A percentile compares a stretch with the other conserved stretches of the same genome.
phyloP scores from a whole-genome alignment of 2,113 vertebrate genomes.

The Hydrolagus affinis region DNA sequence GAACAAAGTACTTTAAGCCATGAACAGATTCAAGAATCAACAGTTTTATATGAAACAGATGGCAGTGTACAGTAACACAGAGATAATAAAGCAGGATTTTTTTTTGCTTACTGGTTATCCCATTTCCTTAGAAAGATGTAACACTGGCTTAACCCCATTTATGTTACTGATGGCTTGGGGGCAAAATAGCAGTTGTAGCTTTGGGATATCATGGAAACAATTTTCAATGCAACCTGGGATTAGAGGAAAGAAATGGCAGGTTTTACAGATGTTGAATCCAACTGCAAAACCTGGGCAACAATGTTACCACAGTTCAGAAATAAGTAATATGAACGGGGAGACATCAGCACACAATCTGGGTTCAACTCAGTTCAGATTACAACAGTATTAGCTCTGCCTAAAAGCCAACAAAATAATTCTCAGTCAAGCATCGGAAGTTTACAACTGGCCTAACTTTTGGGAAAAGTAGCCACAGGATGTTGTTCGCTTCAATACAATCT shows the following conservation, averaged over 20 bases:
- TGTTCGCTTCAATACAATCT: too few species aligned
- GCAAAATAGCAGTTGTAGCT: constrained; percentile 28
- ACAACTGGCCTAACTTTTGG: too few species aligned
- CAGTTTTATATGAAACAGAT: constrained; percentile 41
- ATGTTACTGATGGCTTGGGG: not conserved
- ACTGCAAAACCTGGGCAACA: not conserved
- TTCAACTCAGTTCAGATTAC: not conserved
- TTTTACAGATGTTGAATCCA: constrained; percentile 10
- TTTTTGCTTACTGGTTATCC: constrained; percentile 26
- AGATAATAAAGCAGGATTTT: constrained; percentile 10
- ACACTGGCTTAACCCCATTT: constrained; percentile 26
- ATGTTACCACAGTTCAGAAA: not conserved
- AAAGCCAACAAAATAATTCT: not conserved
- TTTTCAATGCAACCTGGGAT: constrained; percentile 23
- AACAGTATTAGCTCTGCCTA: not conserved
- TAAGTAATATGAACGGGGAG: not conserved
- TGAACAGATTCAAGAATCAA: constrained; percentile 46
- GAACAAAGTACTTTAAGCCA: constrained; percentile 34
- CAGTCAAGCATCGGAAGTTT: too few species aligned
- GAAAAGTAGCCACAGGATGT: too few species aligned
- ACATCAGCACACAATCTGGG: constrained; percentile 1
- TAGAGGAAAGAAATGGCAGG: constrained; percentile 17
- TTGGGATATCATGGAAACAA: constrained; percentile 24
- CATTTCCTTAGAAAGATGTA: constrained; percentile 30
- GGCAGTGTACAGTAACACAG: constrained; percentile 34